A percentile compares a stretch with the other conserved stretches of the same genome.
Conservation (phyloP, 2,888 invertebrate genomes). For the Eupithecia dodoneata region DNA sequence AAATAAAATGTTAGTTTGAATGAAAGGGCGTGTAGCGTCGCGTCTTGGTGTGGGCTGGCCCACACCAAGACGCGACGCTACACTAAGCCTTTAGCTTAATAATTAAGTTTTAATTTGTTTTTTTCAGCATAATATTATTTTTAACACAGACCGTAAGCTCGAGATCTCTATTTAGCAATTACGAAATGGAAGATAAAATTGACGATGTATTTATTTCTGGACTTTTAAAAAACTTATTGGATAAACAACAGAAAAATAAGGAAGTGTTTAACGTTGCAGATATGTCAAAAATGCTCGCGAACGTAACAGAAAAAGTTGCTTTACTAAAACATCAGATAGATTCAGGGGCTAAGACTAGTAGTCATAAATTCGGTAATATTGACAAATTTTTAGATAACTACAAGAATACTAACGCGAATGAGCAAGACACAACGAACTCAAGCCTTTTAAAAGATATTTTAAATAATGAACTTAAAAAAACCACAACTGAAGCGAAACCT, state of each 20-base stretch:
- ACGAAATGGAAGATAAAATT: slow-evolving; percentile 9
- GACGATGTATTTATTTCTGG: slow-evolving; percentile 9
- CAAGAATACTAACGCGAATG: neutral
- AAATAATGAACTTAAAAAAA: neutral
- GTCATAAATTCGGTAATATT: neutral
- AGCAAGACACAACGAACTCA: neutral
- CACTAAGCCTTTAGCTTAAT: too few species aligned
- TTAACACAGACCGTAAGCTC: slow-evolving; percentile 13
- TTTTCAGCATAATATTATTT: slow-evolving; percentile 31
- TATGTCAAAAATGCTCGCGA: slow-evolving; percentile 14
- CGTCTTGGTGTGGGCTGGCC: too few species aligned
- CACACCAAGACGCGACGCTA: too few species aligned
- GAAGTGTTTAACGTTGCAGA: neutral
- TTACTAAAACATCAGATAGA: slow-evolving; percentile 11
- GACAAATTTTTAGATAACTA: slow-evolving; percentile 2
- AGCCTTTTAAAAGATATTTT: neutral
- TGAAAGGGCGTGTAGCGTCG: too few species aligned
- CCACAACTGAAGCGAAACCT: neutral
- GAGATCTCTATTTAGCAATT: slow-evolving; percentile 11
- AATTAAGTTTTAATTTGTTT: neutral
- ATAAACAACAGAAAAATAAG: slow-evolving; percentile 8
- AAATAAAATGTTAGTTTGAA: too few species aligned
- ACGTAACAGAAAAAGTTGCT: slow-evolving; percentile 18
- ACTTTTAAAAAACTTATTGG: slow-evolving; percentile 2
- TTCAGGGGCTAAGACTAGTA: neutral